These are phyloP conservation scores for Monochamus alternatus DNA, from an alignment of 2,888 invertebrate genomes.

Conservation along the genomic window DNA sequence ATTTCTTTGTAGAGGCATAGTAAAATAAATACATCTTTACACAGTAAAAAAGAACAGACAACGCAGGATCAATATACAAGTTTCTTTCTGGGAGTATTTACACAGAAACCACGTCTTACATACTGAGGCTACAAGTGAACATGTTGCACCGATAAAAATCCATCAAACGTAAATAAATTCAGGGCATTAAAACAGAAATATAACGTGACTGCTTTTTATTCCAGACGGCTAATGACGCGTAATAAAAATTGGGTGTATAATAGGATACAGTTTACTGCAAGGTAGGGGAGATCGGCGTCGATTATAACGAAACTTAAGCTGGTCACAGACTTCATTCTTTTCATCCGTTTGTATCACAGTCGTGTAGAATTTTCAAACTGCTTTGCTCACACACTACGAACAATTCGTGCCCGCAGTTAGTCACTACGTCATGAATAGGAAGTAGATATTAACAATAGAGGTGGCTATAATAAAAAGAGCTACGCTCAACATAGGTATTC, in stretches of 20 bases:
- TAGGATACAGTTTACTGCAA: no score
- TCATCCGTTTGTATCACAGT: no score
- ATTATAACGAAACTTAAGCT: no score
- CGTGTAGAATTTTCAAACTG: no score
- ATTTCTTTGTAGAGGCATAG: slow-evolving; percentile 8
- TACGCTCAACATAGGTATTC: no score
- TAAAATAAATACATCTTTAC: slow-evolving; percentile 11
- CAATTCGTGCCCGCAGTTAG: no score
- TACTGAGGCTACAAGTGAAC: slow-evolving; percentile 8
- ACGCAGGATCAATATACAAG: slow-evolving; percentile 15
- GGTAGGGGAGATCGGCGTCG: background rate
- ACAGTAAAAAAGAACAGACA: slow-evolving; percentile 9
- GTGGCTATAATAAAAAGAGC: no score
- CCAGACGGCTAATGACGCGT: slow-evolving; percentile 7
- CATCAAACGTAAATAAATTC: slow-evolving; percentile 35
- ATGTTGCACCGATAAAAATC: slow-evolving; percentile 34
- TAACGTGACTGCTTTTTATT: slow-evolving; percentile 22
- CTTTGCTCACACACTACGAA: no score
- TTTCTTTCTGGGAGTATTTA: slow-evolving; percentile 3
- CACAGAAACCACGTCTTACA: background rate
- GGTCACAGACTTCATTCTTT: no score
- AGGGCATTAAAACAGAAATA: slow-evolving; percentile 24
- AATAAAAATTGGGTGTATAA: slow-evolving; percentile 15
- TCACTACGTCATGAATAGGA: no score
- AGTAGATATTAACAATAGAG: no score